A percentile compares a stretch with the other conserved stretches of the same genome.
These are phyloP conservation scores for Coenonympha glycerion DNA, from an alignment of 2,888 invertebrate genomes.

Conservation along the genomic window DNA sequence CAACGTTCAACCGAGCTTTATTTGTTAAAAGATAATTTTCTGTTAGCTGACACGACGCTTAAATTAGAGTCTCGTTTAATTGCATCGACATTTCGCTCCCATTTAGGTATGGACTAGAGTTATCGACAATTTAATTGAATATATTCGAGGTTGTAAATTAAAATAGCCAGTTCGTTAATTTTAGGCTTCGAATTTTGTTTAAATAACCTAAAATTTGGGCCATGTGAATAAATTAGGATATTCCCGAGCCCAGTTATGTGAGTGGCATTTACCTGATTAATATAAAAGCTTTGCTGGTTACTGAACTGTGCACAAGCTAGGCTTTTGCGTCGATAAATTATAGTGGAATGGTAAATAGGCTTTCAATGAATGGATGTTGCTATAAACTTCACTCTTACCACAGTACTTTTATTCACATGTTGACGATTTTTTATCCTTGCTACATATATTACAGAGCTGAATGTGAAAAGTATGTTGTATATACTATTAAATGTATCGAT, in stretches of 20 bases:
- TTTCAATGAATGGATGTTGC: background rate
- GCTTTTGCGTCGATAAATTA: background rate
- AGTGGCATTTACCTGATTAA: conserved; percentile 29
- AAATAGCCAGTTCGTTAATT: conserved; percentile 50
- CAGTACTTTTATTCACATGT: no score
- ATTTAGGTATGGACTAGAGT: conserved; percentile 49
- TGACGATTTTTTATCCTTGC: no score
- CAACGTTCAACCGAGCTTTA: background rate
- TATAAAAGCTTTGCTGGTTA: conserved; percentile 17
- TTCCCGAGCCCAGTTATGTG: conserved; percentile 38
- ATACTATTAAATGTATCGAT: no score
- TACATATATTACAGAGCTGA: no score
- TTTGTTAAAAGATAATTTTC: conserved; percentile 7
- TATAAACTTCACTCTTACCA: no score
- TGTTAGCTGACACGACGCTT: conserved; percentile 1
- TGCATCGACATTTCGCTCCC: conserved; percentile 39
- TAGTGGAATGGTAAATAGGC: background rate
- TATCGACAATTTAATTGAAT: conserved; percentile 42
- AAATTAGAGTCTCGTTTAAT: conserved; percentile 15
- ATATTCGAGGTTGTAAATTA: conserved; percentile 50
- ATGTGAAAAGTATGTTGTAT: no score
- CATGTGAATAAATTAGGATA: conserved; percentile 69
- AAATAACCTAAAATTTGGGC: conserved; percentile 43
- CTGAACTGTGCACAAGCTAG: conserved; percentile 14
- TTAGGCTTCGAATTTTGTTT: conserved; percentile 50